phyloP scores from a whole-genome alignment of 1,140 invertebrate species.

The Calycopis cecrops region DNA sequence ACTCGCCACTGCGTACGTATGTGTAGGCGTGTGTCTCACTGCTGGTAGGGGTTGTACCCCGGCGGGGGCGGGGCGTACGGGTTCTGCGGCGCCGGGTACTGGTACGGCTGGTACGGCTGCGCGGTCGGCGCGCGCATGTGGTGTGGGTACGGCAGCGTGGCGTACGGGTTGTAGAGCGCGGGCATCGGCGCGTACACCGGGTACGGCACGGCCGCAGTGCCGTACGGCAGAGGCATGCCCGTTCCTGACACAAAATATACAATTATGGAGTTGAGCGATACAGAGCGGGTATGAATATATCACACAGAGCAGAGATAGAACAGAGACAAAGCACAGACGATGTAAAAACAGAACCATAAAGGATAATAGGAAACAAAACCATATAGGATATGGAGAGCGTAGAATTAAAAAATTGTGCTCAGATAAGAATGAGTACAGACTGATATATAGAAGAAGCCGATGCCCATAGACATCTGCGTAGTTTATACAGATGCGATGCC shows the following conservation, averaged over 20 bases:
- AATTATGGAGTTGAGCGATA: no score
- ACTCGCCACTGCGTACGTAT: background rate
- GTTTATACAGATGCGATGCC: no score
- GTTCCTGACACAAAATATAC: slow-evolving; percentile 12
- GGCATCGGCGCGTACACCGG: slow-evolving; percentile 90
- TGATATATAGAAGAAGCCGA: no score
- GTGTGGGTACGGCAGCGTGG: slow-evolving; percentile 83
- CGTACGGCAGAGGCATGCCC: slow-evolving; percentile 88
- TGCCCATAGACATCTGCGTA: no score
- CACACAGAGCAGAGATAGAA: no score
- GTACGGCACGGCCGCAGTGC: slow-evolving; percentile 74
- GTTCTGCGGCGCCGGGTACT: slow-evolving; percentile 42
- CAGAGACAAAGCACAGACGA: no score
- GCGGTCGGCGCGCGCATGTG: slow-evolving; percentile 60
- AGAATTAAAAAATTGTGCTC: no score
- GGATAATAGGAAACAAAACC: no score
- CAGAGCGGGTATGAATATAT: no score
- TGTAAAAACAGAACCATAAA: no score
- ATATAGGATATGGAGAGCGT: no score
- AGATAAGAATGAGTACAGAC: no score
- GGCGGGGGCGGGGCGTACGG: slow-evolving; percentile 38
- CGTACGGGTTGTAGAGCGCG: slow-evolving; percentile 90
- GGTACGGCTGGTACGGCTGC: slow-evolving; percentile 56
- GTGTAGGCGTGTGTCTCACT: slow-evolving; percentile 22
- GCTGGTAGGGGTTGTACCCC: slow-evolving; percentile 61